phyloP scores from a whole-genome alignment of 2,888 invertebrate species.

The Teinopalpus imperialis region DNA sequence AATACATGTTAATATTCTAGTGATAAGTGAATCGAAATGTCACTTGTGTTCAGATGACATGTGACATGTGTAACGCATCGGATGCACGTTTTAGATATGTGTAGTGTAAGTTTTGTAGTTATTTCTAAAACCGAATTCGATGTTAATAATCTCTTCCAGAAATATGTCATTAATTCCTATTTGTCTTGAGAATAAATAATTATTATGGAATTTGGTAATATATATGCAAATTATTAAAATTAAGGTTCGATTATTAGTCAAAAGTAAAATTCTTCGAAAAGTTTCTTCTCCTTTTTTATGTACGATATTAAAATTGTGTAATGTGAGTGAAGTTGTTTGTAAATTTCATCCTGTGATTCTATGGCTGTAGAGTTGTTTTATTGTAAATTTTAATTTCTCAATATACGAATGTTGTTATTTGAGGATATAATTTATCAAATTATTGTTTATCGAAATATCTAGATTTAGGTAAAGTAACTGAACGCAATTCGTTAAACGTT shows the following conservation, averaged over 20 bases:
- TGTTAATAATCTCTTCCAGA: slow-evolving; percentile 71
- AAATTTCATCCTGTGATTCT: slow-evolving; percentile 35
- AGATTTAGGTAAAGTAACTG: no score
- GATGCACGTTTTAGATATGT: slow-evolving; percentile 50
- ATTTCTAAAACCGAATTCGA: slow-evolving; percentile 66
- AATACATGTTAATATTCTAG: slow-evolving; percentile 50
- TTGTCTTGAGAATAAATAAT: slow-evolving; percentile 43
- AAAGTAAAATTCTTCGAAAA: slow-evolving; percentile 11
- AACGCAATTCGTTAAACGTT: no score
- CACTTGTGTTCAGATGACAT: slow-evolving; percentile 31
- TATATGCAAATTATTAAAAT: slow-evolving; percentile 20
- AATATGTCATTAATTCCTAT: slow-evolving; percentile 69
- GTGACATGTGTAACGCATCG: slow-evolving; percentile 51
- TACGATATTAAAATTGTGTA: neutral
- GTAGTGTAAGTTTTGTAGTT: slow-evolving; percentile 47
- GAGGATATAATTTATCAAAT: slow-evolving; percentile 8
- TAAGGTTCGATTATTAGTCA: slow-evolving; percentile 17
- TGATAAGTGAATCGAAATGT: slow-evolving; percentile 36
- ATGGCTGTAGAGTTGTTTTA: slow-evolving; percentile 33
- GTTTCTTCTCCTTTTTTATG: slow-evolving; percentile 25
- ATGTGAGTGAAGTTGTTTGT: slow-evolving; percentile 21
- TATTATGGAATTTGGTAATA: slow-evolving; percentile 42
- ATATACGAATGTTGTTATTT: slow-evolving; percentile 13
- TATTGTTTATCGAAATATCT: slow-evolving; percentile 9
- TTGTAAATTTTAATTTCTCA: slow-evolving; percentile 20